A percentile compares a stretch with the other conserved stretches of the same genome.
Evolutionary conservation across 2,888 invertebrate species (phyloP).

Genomic region (Volucella zonaria): DNA sequence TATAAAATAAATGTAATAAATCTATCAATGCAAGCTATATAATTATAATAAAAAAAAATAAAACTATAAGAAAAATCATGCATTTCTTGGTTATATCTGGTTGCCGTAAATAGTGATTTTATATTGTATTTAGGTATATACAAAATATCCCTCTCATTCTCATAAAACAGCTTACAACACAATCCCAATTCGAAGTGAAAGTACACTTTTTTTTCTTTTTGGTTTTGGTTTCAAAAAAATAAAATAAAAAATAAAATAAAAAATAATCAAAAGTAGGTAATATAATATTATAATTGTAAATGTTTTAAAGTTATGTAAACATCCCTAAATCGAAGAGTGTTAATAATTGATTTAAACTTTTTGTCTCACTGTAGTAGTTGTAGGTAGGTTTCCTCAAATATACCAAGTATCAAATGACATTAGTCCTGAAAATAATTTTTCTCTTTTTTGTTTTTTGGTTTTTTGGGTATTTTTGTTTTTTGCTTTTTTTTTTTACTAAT

Average conservation of each 20-base stretch:
- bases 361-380: slow-evolving; percentile 58
- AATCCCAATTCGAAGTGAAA: slow-evolving; percentile 52
- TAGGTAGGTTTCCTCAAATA: slow-evolving; percentile 76
- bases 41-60: slow-evolving; percentile 8
- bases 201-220: neutral
- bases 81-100: slow-evolving; percentile 28
- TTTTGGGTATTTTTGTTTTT: slow-evolving; percentile 4
- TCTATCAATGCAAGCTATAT: slow-evolving; percentile 50
- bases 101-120: slow-evolving; percentile 25
- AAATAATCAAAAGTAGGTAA: neutral
- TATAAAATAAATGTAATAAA: slow-evolving; percentile 3
- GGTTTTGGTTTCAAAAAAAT: neutral
- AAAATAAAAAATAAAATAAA: slow-evolving; percentile 5
- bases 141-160: slow-evolving; percentile 70
- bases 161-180: slow-evolving; percentile 76
- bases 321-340: slow-evolving; percentile 44
- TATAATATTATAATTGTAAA: slow-evolving; percentile 8
- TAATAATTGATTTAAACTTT: slow-evolving; percentile 9
- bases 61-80: slow-evolving; percentile 18
- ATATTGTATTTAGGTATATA: slow-evolving; percentile 71
- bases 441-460: neutral
- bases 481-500: slow-evolving; percentile 13
- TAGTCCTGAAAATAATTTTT: slow-evolving; percentile 60
- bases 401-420: slow-evolving; percentile 80
- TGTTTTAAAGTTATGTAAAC: neutral